phyloP scores from a whole-genome alignment of 2,888 invertebrate species.

The Drosophila pseudotalamancana region DNA sequence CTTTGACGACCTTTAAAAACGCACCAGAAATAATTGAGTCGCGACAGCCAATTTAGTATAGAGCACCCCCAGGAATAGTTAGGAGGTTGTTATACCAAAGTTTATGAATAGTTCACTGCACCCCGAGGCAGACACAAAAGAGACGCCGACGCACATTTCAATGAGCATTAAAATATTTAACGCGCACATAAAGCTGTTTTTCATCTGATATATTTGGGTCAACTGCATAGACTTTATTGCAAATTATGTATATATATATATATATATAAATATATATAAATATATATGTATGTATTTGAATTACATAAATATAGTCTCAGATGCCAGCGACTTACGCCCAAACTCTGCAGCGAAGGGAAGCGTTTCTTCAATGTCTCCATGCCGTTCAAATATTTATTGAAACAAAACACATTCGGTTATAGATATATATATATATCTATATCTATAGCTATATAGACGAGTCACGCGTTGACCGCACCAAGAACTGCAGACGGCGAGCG shows the following conservation, averaged over 20 bases:
- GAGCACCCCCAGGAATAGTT: not conserved
- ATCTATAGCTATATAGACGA: conserved; percentile 36
- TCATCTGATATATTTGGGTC: conserved; percentile 44
- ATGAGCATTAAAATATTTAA: conserved; percentile 12
- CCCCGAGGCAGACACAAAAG: conserved; percentile 27
- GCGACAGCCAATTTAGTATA: conserved; percentile 21
- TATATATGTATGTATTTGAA: not conserved
- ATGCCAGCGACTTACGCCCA: conserved; percentile 84
- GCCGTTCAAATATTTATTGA: conserved; percentile 7
- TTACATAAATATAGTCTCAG: conserved; percentile 41
- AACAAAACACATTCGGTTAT: conserved; percentile 34
- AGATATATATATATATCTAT: conserved; percentile 6
- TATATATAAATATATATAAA: not conserved
- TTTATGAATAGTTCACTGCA: conserved; percentile 46
- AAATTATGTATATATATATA: conserved; percentile 1
- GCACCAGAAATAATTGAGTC: conserved; percentile 45
- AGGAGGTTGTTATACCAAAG: not conserved
- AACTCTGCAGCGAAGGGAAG: conserved; percentile 85
- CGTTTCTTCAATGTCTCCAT: conserved; percentile 85
- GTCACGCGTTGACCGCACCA: conserved; percentile 52
- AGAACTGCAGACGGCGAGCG: conserved; percentile 64
- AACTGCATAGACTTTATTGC: conserved; percentile 27
- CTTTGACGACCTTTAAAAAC: conserved; percentile 64
- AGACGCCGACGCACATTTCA: conserved; percentile 8
- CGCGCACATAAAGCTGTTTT: conserved; percentile 20